Base-by-base conservation (phyloP, 1,140 invertebrate species). In the Brachionus sp. region DNA sequence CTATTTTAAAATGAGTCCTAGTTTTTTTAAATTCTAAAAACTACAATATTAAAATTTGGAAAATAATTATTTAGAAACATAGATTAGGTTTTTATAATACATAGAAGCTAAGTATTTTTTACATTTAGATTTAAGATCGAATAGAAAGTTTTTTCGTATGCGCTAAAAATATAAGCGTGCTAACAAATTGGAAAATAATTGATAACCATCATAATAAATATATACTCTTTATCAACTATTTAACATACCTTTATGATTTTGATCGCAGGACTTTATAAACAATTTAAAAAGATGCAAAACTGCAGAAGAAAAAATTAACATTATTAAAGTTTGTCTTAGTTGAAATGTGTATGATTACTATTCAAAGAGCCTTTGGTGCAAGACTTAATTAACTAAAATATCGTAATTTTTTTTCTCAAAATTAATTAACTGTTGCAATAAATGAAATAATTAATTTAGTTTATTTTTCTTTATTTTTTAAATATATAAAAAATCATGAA, bases 21-120 rank as follows among this genome's bases (percentile, higher is more conserved):
- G 19, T 19, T 57, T 19, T 57, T 57, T 19, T 57, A 57, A 57
- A 57, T 57, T 53, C 19, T 57, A 57, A 57, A 29, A 57, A 57
- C 50, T 19, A 57, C 16, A 57, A 25, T 57, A 53, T 16, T 53
- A 23, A 57, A 57, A 57, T 57, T 57, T 57, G 50, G n/a, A 57
- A 57, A 57, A 57, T 57, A 57, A 57, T 57, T 19, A 57, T 57
- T 57, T 57, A 57, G 50, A 57, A 57, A 25, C 50, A 57, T 57
- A 57, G 44, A 50, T 50, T 50, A 50, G 50, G 50, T 57, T 57
- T 57, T 57, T 57, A 57, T 57, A 57, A 57, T 57, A 57, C 50
- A 57, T 19, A 57, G 50, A 57, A 57, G 50, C 50, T 57, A 57
- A 57, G 50, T 57, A 23, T 19, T 57, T 57, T 57, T 57, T 57